phyloP scores from a whole-genome alignment of 2,797 vertebrate species.

The Tolypeutes matacus region DNA sequence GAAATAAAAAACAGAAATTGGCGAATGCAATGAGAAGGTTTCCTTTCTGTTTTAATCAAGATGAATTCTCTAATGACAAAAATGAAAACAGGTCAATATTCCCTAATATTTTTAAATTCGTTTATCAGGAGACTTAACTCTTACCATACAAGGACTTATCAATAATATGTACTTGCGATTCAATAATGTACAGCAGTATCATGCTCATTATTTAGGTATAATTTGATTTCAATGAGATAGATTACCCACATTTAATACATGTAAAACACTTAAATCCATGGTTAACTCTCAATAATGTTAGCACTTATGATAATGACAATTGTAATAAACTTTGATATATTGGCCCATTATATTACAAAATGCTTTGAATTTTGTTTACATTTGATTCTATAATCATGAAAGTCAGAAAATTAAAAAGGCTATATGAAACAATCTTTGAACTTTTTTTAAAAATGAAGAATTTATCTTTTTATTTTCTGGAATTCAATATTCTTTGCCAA shows the following conservation, averaged over 20 bases:
- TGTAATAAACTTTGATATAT: neutral
- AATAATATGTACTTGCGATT: neutral
- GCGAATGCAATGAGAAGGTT: neutral
- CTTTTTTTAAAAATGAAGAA: neutral
- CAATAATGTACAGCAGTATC: no score
- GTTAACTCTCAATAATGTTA: neutral
- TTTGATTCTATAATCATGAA: neutral
- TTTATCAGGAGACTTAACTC: neutral
- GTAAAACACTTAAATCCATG: neutral
- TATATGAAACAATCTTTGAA: neutral
- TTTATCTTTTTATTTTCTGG: neutral
- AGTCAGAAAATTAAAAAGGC: neutral
- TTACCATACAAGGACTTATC: neutral
- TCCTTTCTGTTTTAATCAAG: neutral
- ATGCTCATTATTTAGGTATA: neutral
- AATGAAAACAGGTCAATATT: neutral
- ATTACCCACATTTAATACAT: neutral
- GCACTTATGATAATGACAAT: neutral
- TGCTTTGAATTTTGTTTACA: neutral
- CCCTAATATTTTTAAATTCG: neutral
- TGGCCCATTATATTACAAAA: neutral
- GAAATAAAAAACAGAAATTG: neutral
- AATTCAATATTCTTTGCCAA: neutral
- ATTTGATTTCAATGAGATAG: neutral
- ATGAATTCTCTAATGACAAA: neutral